phyloP scores from a whole-genome alignment of 2,797 vertebrate genomes.

The Myripristis murdjan region DNA sequence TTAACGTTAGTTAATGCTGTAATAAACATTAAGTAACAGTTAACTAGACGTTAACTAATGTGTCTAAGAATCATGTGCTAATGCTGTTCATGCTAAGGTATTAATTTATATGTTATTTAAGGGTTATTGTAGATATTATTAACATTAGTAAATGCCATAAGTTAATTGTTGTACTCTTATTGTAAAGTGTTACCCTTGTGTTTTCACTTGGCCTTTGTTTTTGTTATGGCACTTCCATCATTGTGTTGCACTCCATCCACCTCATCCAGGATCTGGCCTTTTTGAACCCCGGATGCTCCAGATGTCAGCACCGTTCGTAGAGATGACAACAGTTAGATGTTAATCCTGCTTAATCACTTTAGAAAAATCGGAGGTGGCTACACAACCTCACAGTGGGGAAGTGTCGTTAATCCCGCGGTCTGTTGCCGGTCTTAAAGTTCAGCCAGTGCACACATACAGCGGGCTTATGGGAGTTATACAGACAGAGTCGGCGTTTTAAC shows the following conservation, averaged over 20 bases:
- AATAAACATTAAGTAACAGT: too few species aligned
- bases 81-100: too few species aligned
- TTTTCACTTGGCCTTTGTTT: not conserved
- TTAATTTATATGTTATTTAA: too few species aligned
- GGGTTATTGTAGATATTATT: too few species aligned
- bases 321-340: not conserved
- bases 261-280: not conserved
- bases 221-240: too few species aligned
- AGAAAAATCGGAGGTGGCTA: constrained; percentile 8
- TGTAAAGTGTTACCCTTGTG: too few species aligned
- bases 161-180: too few species aligned
- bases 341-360: not conserved
- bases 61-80: too few species aligned
- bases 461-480: not conserved
- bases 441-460: not conserved
- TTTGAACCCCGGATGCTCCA: not conserved
- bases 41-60: too few species aligned
- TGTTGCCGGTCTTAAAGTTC: not conserved
- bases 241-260: not conserved
- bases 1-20: too few species aligned
- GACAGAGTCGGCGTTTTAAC: constrained; percentile 24
- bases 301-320: not conserved
- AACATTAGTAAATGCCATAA: too few species aligned
- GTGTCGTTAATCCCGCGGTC: not conserved
- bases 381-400: not conserved